phyloP scores from a whole-genome alignment of 92 coral and sea anemone genomes.

The Porites rus region DNA sequence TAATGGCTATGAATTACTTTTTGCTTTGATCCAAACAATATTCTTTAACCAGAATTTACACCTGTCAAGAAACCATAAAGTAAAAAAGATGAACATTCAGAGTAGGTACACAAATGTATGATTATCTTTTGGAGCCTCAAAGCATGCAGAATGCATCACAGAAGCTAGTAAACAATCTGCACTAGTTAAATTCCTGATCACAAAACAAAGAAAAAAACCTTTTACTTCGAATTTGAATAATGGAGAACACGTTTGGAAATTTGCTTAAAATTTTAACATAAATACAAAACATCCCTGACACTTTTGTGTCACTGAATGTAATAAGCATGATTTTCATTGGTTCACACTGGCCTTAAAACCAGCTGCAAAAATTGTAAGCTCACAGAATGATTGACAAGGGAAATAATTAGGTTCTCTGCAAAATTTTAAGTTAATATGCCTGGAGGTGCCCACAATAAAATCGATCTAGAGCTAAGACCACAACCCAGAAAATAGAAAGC shows the following conservation, averaged over 20 bases:
- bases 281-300: conserved; percentile 34
- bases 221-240: conserved; percentile 27
- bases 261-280: conserved; percentile 38
- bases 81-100: no score
- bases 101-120: no score
- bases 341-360: background rate
- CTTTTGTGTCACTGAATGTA: conserved; percentile 13
- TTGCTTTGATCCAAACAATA: no score
- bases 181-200: background rate
- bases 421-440: conserved; percentile 8
- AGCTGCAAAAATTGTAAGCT: conserved; percentile 32
- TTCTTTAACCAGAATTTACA: no score
- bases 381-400: conserved; percentile 7
- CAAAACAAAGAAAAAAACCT: conserved; percentile 1
- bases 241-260: conserved; percentile 14
- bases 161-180: background rate
- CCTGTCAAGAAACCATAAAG: no score
- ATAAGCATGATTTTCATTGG: conserved; percentile 30
- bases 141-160: background rate
- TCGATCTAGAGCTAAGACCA: background rate
- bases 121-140: background rate
- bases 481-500: background rate
- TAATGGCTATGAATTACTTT: no score
- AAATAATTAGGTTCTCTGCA: conserved; percentile 27
- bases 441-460: background rate